Evolutionary conservation across 1,140 invertebrate species (phyloP).

Genomic region (Monochamus saltuarius): DNA sequence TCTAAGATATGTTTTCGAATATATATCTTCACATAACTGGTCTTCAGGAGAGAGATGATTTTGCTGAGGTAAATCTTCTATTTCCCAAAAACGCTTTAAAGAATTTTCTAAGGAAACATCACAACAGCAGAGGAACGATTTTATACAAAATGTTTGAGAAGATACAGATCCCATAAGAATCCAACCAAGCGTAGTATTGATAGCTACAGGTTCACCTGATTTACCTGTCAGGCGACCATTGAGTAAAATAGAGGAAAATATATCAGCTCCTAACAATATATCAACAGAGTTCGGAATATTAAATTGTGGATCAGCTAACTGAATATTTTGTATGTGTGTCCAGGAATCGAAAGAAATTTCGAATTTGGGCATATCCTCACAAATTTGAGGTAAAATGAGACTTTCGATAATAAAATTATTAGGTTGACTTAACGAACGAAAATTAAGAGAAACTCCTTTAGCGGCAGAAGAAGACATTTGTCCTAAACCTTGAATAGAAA

Average conservation of each 20-base stretch:
- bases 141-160: neutral
- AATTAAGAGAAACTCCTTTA: neutral
- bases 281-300: neutral
- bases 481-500: neutral
- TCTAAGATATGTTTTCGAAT: neutral
- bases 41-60: conserved; percentile 7
- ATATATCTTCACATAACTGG: conserved; percentile 9
- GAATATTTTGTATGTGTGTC: neutral
- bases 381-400: neutral
- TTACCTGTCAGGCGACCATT: neutral
- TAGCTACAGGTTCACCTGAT: neutral
- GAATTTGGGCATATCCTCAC: conserved; percentile 1
- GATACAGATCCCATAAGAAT: conserved; percentile 11
- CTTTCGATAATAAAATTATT: neutral
- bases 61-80: conserved; percentile 13
- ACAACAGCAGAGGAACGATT: neutral
- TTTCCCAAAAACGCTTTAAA: conserved; percentile 8
- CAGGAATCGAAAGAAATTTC: neutral
- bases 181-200: conserved; percentile 14
- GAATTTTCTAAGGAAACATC: neutral
- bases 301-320: conserved; percentile 14
- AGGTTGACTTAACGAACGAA: neutral
- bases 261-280: conserved; percentile 15
- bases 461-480: neutral
- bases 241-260: conserved; percentile 9